Conservation (phyloP, 1,140 invertebrate genomes). For the Neodiprion fabricii region DNA sequence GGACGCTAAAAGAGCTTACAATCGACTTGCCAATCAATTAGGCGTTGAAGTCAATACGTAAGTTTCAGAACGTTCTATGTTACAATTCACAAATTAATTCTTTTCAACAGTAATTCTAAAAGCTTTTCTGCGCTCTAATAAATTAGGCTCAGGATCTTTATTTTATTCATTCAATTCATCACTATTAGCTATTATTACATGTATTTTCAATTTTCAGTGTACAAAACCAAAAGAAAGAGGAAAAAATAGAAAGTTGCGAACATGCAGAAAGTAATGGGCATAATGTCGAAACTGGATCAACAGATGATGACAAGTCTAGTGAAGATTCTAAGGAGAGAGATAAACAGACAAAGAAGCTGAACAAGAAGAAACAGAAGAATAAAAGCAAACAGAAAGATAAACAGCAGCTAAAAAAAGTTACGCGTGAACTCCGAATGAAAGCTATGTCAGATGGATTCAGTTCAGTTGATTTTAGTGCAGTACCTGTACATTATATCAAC, state of each 20-base stretch:
- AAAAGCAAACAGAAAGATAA: conserved; percentile 51
- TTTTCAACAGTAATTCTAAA: too few relatives aligned
- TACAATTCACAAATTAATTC: too few relatives aligned
- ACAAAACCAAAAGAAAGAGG: neutral
- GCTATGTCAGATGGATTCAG: conserved; percentile 53
- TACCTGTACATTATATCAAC: conserved; percentile 7
- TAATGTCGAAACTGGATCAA: conserved; percentile 27
- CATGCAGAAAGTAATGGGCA: neutral
- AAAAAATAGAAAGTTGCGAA: neutral
- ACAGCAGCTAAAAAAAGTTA: conserved; percentile 58
- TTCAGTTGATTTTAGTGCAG: conserved; percentile 40
- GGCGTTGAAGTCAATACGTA: conserved; percentile 43
- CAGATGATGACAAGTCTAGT: conserved; percentile 25
- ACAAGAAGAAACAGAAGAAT: conserved; percentile 45
- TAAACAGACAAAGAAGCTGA: conserved; percentile 28
- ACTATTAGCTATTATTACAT: too few relatives aligned
- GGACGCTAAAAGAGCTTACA: conserved; percentile 58
- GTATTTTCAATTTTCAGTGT: too few relatives aligned
- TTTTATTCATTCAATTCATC: too few relatives aligned
- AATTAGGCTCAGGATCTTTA: too few relatives aligned
- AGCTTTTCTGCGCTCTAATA: too few relatives aligned
- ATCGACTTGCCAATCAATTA: conserved; percentile 54
- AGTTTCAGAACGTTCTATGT: conserved; percentile 34
- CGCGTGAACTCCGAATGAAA: conserved; percentile 52
- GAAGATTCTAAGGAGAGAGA: conserved; percentile 15